Evolutionary conservation across 2,113 vertebrate species (phyloP).

Genomic region (Holacanthus passer): DNA sequence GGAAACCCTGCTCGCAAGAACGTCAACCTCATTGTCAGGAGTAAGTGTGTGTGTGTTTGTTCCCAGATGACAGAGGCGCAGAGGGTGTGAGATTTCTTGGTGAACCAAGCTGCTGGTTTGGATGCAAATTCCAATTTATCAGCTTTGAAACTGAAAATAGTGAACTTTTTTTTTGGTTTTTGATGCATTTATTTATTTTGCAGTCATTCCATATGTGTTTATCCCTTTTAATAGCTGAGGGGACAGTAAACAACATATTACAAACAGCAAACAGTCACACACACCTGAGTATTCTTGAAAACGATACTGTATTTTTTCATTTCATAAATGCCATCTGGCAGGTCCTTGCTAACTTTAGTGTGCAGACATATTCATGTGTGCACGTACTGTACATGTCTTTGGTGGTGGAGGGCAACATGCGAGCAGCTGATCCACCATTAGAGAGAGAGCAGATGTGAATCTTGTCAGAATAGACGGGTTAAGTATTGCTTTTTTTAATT

Average conservation of each 20-base stretch:
- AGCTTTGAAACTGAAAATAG: not conserved
- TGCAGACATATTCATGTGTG: not conserved
- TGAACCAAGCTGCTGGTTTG: too few species aligned
- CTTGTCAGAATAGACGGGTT: constrained; percentile 64
- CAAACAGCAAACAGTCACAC: not conserved
- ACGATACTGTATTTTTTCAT: not conserved
- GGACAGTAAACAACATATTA: not conserved
- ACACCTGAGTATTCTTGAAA: not conserved
- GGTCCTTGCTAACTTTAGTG: not conserved
- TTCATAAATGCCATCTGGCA: constrained; percentile 12
- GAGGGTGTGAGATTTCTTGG: not conserved
- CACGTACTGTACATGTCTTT: constrained; percentile 2
- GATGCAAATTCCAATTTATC: not conserved
- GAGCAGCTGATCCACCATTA: constrained; percentile 68
- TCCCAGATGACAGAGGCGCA: not conserved
- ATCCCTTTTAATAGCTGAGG: not conserved
- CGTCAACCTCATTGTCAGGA: constrained; percentile 92
- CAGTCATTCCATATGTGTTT: not conserved
- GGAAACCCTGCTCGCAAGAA: constrained; percentile 97
- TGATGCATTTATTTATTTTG: not conserved
- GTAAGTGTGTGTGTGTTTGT: constrained; percentile 71
- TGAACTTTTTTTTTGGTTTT: not conserved
- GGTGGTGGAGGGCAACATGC: not conserved
- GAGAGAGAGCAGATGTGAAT: constrained; percentile 59
- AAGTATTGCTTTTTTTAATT: constrained; percentile 63